Evolutionary conservation across 2,113 vertebrate species (phyloP), one percentile per base, ranked within the genome.

Genomic region (Syngnathus floridae): DNA sequence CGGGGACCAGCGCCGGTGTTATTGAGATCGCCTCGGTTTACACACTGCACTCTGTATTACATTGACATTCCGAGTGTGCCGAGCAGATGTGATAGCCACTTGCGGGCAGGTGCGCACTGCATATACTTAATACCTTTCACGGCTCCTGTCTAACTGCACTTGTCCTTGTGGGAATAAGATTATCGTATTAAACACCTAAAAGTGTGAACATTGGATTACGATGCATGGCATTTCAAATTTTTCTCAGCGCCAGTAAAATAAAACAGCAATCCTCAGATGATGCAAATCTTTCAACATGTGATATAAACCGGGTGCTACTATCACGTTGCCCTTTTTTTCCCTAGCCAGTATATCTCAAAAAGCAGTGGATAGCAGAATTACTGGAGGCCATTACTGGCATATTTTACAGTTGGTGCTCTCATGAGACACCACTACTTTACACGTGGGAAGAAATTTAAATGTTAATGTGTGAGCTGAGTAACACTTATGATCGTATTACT

Each of bases 1-100:
- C 70, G 80, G 69, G 61, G 88, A 86, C 87, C 87, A 83, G 82
- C 86, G 74, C 83, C 89, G 85, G 86, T 82, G 82, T 89, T 89
- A 89, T 89, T 89, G 83, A 81, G 81, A 89, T 77, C 73, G 86
- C 83, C 74, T 76, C 76, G 78, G 85, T 71, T 65, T 52, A 36
- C 26, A 62, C 48, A 54, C 76, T 26, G 54, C 73, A 6, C 19
- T 61, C n/a, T 66, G 49, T 55, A 49, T 11, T 36, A 64, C 7
- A 59, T 57, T 67, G 43, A 64, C 4, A 69, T 26, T 70, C 40
- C 16, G 26, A 55, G 37, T 45, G 43, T 66, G 70, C 63, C 55
- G 22, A 68, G 64, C 13, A 8, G 62, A 48, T 62, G 35, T 62
- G 43, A 65, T 7, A 37, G 64, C 59, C 62, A 46, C 36, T 51